Percentiles rank a stretch among this genome's conserved stretches.
phyloP scores from a whole-genome alignment of 1,140 invertebrate genomes.

The Drosophila asahinai region DNA sequence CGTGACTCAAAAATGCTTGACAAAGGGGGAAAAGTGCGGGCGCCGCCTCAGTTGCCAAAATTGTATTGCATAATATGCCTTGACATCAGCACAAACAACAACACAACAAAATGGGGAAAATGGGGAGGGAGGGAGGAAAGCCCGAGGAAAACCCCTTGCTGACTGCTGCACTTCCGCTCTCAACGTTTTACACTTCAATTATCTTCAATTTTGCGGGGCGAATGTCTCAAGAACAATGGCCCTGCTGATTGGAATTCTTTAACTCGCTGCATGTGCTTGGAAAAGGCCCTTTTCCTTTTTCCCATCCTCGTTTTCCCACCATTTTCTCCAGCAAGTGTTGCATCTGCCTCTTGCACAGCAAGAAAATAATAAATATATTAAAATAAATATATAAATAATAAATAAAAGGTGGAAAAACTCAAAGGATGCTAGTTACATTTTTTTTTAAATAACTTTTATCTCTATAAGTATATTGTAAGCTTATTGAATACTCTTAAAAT shows the following conservation, averaged over 20 bases:
- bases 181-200: conserved; percentile 82
- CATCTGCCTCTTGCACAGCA: background rate
- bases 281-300: conserved; percentile 6
- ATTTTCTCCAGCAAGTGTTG: conserved; percentile 1
- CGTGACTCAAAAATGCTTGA: conserved; percentile 66
- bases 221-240: conserved; percentile 83
- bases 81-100: conserved; percentile 58
- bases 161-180: conserved; percentile 78
- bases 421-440: too few species aligned
- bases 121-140: background rate
- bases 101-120: background rate
- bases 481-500: too few species aligned
- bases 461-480: too few species aligned
- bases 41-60: conserved; percentile 45
- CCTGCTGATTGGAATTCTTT: conserved; percentile 82
- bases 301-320: too few species aligned
- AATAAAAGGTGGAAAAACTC: too few species aligned
- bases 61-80: conserved; percentile 78
- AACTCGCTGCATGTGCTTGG: conserved; percentile 74
- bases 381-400: background rate
- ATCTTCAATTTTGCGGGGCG: conserved; percentile 79
- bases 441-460: too few species aligned
- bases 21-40: conserved; percentile 21
- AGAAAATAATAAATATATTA: background rate
- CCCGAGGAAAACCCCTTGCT: conserved; percentile 42